Conservation (phyloP, 2,797 vertebrate genomes). For the Hipposideros larvatus region DNA sequence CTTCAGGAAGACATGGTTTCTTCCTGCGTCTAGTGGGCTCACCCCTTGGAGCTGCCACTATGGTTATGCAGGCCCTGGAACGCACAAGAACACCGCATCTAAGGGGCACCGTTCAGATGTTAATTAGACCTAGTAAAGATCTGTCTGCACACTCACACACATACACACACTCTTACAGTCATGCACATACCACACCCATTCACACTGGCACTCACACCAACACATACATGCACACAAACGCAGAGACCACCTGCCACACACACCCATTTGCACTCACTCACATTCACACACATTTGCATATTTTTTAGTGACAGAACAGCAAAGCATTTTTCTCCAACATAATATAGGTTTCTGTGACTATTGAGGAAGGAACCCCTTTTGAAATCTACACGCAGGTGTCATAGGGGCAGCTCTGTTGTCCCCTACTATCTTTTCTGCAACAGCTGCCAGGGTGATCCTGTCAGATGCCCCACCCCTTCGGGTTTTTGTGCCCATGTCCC, state of each 20-base stretch:
- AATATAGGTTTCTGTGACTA: background rate
- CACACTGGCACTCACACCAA: background rate
- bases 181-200: background rate
- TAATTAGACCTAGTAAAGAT: background rate
- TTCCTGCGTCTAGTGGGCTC: background rate
- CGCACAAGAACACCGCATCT: accelerated
- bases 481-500: background rate
- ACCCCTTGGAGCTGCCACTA: background rate
- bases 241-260: background rate
- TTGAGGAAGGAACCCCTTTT: background rate
- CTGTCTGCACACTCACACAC: background rate
- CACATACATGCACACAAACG: background rate
- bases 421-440: too few species aligned
- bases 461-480: background rate
- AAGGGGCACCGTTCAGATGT: background rate
- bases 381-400: background rate
- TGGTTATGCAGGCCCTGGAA: accelerated
- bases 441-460: background rate
- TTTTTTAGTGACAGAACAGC: background rate
- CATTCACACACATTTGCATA: background rate
- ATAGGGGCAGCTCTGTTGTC: background rate
- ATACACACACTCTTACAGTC: background rate
- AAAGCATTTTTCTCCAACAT: background rate
- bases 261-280: background rate
- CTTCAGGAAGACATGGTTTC: background rate